These are phyloP conservation scores for Bombus polaris DNA, from an alignment of 1,140 invertebrate genomes.

Conservation along the genomic window DNA sequence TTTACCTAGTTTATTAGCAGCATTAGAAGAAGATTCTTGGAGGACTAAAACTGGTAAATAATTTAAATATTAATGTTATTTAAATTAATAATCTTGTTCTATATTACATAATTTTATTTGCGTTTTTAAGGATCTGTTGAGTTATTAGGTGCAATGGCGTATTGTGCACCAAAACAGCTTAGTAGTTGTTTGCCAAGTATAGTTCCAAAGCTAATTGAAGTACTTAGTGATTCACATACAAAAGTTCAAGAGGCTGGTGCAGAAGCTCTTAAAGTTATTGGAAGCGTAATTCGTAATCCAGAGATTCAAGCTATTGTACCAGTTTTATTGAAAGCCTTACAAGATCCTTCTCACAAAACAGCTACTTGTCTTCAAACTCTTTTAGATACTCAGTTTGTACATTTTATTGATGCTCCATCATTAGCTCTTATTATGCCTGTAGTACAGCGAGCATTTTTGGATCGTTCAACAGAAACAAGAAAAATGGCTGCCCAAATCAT, in stretches of 20 bases:
- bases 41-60: constrained; percentile 95
- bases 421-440: constrained; percentile 99
- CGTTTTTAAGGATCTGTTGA: constrained; percentile 92
- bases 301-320: constrained; percentile 99
- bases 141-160: constrained; percentile 98
- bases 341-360: constrained; percentile 98
- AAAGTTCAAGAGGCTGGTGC: constrained; percentile 99
- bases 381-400: constrained; percentile 98
- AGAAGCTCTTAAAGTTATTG: constrained; percentile 97
- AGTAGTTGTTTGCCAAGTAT: constrained; percentile 98
- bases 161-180: constrained; percentile 98
- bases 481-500: constrained; percentile 99
- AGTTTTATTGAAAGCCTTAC: constrained; percentile 94
- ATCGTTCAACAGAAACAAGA: constrained; percentile 97
- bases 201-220: constrained; percentile 99
- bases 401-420: constrained; percentile 99
- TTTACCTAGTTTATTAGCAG: constrained; percentile 94
- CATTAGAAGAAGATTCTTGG: constrained; percentile 99
- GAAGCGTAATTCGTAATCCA: constrained; percentile 98
- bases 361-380: constrained; percentile 95
- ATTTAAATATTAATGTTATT: constrained; percentile 34
- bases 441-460: constrained; percentile 97
- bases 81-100: not conserved
- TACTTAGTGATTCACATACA: constrained; percentile 97
- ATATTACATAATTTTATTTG: constrained; percentile 2